Evolutionary conservation across 2,113 vertebrate genomes (phyloP).

Genomic region (Lycaon pictus): DNA sequence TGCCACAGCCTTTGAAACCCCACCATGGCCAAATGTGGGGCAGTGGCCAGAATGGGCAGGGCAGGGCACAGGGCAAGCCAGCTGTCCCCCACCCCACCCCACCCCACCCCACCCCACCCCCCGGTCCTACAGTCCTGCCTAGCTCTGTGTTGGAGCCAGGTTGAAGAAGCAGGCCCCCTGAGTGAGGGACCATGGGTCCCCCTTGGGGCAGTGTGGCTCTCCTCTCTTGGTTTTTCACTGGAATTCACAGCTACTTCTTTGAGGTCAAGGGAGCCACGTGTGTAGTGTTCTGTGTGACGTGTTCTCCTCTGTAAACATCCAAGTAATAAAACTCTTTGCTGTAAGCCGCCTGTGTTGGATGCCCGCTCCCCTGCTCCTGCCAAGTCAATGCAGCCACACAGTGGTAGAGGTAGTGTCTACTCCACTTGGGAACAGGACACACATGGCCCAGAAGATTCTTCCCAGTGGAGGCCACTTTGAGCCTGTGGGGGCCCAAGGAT

Average conservation of each 20-base stretch:
- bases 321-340: constrained; percentile 78
- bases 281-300: constrained; percentile 40
- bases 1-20: not conserved
- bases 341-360: constrained; percentile 27
- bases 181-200: not conserved
- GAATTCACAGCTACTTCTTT: not conserved
- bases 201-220: not conserved
- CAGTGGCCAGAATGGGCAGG: not conserved
- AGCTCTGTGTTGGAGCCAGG: not conserved
- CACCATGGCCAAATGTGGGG: not conserved
- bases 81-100: too few species aligned
- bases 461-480: not conserved
- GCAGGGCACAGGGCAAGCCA: not conserved
- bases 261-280: not conserved
- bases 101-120: too few species aligned
- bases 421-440: not conserved
- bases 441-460: not conserved
- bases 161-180: not conserved
- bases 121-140: not conserved
- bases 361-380: not conserved
- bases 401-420: not conserved
- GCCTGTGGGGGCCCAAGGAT: not conserved
- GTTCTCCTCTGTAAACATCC: constrained; percentile 56
- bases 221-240: not conserved
- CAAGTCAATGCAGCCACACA: not conserved